Base-by-base conservation (phyloP, 2,888 invertebrate genomes). In the Clistopyga incitator region DNA sequence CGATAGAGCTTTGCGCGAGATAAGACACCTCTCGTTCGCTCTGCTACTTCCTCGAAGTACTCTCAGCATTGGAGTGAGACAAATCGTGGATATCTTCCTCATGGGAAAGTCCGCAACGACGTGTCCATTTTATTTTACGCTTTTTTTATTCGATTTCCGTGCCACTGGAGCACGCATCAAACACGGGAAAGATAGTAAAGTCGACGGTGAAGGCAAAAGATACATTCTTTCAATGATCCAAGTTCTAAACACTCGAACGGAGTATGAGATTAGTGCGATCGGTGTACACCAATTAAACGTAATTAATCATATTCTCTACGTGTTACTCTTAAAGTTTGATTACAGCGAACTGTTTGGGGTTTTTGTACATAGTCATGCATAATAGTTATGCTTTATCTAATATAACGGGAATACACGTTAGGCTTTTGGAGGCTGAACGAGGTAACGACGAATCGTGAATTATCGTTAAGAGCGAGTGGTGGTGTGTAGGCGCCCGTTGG, bases 11-110 rank as follows among this genome's bases (percentile, higher is more conserved):
- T 59, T 34, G 29, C 29, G 70, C 65, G 84, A n/a, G n/a, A 84
- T 81, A 84, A 84, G 75, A 65, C 64, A 70, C 75, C 29, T 76
- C 78, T 50, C 65, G 42, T 25, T 18, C 11, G n/a, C 13, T 15
- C 15, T 18, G 64, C 42, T 64, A 81, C 81, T 76, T 84, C 84
- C 81, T 84, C 34, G 45, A 18, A 65, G 56, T 70, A 59, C 23
- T 59, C 47, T 75, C 64, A 15, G n/a, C 4, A 54, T 72, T 56
- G 15, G 74, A 64, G 59, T 61, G 50, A 68, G 68, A 15, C 13
- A 23, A 11, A 10, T 56, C 34, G 10, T 29, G 50, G 59, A n/a
- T 18, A 56, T 77, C 72, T 77, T 59, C 29, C 23, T 42, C 23
- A n/a, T 38, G 15, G 52, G 20, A 13, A 54, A 34, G 54, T 50